Percentiles rank a stretch among this genome's conserved stretches.
Evolutionary conservation across 2,113 vertebrate species (phyloP).

Genomic region (Raja brachyura): DNA sequence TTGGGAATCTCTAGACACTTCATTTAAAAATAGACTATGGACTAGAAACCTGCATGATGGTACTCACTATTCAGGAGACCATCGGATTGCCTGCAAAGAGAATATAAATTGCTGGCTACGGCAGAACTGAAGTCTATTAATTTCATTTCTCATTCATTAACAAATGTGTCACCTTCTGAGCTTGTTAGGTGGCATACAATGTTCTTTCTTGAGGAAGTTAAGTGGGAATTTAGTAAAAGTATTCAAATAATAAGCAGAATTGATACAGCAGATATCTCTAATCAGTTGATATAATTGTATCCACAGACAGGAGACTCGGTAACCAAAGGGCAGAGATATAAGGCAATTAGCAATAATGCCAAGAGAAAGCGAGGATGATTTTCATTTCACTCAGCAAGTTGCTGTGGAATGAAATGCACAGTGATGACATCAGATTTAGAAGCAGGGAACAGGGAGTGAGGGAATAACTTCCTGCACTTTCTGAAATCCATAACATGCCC

Average conservation of each 20-base stretch:
- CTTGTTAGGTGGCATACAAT: background rate
- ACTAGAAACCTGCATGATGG: background rate
- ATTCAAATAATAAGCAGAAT: background rate
- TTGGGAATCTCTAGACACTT: background rate
- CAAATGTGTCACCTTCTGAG: background rate
- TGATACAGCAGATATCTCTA: no score
- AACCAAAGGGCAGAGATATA: background rate
- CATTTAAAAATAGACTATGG: background rate
- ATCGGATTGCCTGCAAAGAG: background rate
- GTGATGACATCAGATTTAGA: background rate
- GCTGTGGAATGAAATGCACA: background rate
- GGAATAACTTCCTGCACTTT: background rate
- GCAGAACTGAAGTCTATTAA: background rate
- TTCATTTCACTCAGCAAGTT: background rate
- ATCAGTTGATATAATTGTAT: no score
- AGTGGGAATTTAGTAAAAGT: background rate
- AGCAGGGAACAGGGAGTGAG: no score
- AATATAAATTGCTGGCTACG: background rate
- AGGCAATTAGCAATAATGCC: background rate
- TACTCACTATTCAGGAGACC: background rate
- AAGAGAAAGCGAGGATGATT: background rate
- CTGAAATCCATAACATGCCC: background rate
- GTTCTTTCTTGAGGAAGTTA: background rate
- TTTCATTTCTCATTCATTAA: background rate
- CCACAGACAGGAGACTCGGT: background rate